These are phyloP conservation scores for Argopecten irradians DNA, from an alignment of 1,140 invertebrate species.

Conservation along the genomic window DNA sequence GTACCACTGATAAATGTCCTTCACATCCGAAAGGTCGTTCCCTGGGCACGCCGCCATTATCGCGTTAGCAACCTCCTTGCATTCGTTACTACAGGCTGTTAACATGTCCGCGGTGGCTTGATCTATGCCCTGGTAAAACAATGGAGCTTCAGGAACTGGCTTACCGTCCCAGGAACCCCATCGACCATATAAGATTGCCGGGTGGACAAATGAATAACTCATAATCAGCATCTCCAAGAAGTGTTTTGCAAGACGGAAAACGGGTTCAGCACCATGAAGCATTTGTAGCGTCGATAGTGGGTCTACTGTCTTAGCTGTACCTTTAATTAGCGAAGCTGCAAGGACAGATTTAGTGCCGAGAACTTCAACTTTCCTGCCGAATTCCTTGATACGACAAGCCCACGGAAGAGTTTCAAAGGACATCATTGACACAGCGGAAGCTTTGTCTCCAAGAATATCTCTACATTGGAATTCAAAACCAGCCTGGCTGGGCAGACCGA, in stretches of 20 bases:
- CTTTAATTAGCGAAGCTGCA: constrained; percentile 54
- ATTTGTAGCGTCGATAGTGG: constrained; percentile 60
- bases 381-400: constrained; percentile 62
- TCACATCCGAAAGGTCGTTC: constrained; percentile 56
- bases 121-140: constrained; percentile 66
- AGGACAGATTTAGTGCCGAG: constrained; percentile 46
- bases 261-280: constrained; percentile 52
- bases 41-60: constrained; percentile 53
- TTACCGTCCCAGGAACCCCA: constrained; percentile 71
- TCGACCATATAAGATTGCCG: constrained; percentile 62
- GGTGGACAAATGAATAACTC: constrained; percentile 63
- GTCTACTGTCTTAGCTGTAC: constrained; percentile 10
- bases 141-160: constrained; percentile 56
- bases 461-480: constrained; percentile 67
- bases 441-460: constrained; percentile 50
- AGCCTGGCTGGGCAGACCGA: constrained; percentile 64
- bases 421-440: constrained; percentile 57
- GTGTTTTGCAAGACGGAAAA: constrained; percentile 52
- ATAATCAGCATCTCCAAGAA: constrained; percentile 61
- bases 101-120: constrained; percentile 57
- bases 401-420: constrained; percentile 65
- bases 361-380: constrained; percentile 58
- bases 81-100: constrained; percentile 61
- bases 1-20: constrained; percentile 64
- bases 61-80: constrained; percentile 56